Conservation (phyloP, 2,113 vertebrate genomes). For the Chunga burmeisteri region DNA sequence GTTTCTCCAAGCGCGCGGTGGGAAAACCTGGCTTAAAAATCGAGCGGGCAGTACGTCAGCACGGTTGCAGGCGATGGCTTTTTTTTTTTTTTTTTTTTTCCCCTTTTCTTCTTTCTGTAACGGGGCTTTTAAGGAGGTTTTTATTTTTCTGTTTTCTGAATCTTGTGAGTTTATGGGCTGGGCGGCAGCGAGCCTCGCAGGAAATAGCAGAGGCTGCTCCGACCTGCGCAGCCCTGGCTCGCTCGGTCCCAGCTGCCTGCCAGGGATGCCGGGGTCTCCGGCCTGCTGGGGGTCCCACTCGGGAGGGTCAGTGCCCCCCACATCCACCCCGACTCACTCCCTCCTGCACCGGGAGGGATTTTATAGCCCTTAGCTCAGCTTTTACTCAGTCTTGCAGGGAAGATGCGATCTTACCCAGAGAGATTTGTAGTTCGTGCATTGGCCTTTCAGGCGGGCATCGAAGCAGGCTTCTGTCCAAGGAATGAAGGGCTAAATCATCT, state of each 20-base stretch:
- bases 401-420: neutral
- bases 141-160: neutral
- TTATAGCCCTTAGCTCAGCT: neutral
- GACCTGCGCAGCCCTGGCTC: rapidly evolving
- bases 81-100: neutral
- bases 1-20: neutral
- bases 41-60: neutral
- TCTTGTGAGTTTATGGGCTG: neutral
- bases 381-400: neutral
- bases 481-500: neutral
- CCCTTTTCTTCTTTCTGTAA: neutral
- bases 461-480: neutral
- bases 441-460: neutral
- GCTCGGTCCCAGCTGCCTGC: neutral
- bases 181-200: neutral
- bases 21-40: neutral
- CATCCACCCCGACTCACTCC: neutral
- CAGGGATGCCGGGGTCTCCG: neutral
- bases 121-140: neutral
- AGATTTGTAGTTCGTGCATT: neutral
- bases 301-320: rapidly evolving
- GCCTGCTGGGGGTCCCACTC: neutral
- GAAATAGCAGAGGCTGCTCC: neutral
- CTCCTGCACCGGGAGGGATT: neutral
- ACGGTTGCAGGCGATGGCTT: neutral